Evolutionary conservation across 2,797 vertebrate genomes (phyloP).

Genomic region (Xerus rutilus): DNA sequence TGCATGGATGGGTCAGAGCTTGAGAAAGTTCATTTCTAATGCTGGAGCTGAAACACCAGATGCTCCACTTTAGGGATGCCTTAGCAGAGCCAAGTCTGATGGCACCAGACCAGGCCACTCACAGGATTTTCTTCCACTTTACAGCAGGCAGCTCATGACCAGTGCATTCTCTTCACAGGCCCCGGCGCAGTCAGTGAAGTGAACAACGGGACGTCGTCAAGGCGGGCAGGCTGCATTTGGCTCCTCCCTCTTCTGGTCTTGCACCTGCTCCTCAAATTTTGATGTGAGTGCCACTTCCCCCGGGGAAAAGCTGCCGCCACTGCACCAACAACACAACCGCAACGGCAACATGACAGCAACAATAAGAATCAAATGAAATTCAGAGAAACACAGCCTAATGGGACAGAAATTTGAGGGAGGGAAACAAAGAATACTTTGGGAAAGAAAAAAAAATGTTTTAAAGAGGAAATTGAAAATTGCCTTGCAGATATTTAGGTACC

Average conservation of each 20-base stretch:
- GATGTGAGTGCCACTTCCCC: constrained; percentile 88
- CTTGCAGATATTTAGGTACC: constrained; percentile 83
- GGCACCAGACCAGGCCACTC: not conserved
- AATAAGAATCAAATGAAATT: constrained; percentile 77
- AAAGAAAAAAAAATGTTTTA: constrained; percentile 60
- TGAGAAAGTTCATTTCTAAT: not conserved
- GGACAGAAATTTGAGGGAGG: constrained; percentile 87
- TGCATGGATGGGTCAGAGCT: fast-evolving
- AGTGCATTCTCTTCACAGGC: constrained; percentile 86
- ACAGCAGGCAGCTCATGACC: not conserved
- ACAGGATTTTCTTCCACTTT: fast-evolving
- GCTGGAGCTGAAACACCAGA: fast-evolving
- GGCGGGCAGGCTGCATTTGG: constrained; percentile 87
- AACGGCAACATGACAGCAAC: constrained; percentile 61
- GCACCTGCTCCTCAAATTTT: constrained; percentile 93
- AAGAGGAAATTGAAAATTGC: constrained; percentile 82
- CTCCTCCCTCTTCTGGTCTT: constrained; percentile 91
- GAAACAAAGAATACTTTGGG: constrained; percentile 80
- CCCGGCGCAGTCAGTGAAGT: constrained; percentile 96
- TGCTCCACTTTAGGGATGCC: not conserved
- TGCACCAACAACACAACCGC: constrained; percentile 28
- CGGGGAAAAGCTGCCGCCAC: constrained; percentile 70
- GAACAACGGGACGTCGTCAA: constrained; percentile 89
- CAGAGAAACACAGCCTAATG: constrained; percentile 83
- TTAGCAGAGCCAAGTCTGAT: not conserved